A percentile compares a stretch with the other conserved stretches of the same genome.
phyloP scores from a whole-genome alignment of 2,888 invertebrate species.

The Conomelus anceps region DNA sequence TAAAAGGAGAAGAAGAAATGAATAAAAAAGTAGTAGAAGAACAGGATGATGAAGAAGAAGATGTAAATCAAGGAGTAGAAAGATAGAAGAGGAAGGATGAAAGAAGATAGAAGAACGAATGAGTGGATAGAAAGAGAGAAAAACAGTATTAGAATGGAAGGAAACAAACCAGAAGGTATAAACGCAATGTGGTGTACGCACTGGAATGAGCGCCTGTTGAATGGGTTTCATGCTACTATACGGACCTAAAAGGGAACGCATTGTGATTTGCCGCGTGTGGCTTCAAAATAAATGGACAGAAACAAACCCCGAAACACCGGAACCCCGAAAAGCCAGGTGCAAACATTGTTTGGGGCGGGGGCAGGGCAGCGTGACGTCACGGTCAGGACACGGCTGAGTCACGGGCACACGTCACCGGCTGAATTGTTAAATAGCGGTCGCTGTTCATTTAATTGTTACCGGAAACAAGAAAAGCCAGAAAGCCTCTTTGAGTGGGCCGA shows the following conservation, averaged over 20 bases:
- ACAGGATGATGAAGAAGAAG: not conserved
- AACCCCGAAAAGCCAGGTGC: not conserved
- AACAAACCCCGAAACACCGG: not conserved
- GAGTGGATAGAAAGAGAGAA: too few species aligned
- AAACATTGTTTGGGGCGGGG: not conserved
- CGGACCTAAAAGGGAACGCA: not conserved
- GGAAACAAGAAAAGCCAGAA: not conserved
- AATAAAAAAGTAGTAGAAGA: too few species aligned
- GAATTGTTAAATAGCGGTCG: not conserved
- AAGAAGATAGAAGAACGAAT: not conserved
- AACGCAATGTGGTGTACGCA: not conserved
- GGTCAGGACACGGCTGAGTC: not conserved
- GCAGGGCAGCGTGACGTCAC: not conserved
- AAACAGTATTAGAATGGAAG: too few species aligned
- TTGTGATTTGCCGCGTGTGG: not conserved
- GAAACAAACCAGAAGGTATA: not conserved
- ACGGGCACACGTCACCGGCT: not conserved
- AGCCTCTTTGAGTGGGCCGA: too few species aligned
- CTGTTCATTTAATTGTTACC: not conserved
- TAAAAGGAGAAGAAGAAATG: too few species aligned
- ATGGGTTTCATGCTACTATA: not conserved
- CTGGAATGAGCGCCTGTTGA: not conserved
- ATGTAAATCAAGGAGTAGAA: not conserved
- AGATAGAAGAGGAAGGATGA: not conserved
- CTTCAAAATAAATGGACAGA: not conserved